Evolutionary conservation across 2,113 vertebrate genomes (phyloP).

Genomic region (Camarhynchus parvulus): DNA sequence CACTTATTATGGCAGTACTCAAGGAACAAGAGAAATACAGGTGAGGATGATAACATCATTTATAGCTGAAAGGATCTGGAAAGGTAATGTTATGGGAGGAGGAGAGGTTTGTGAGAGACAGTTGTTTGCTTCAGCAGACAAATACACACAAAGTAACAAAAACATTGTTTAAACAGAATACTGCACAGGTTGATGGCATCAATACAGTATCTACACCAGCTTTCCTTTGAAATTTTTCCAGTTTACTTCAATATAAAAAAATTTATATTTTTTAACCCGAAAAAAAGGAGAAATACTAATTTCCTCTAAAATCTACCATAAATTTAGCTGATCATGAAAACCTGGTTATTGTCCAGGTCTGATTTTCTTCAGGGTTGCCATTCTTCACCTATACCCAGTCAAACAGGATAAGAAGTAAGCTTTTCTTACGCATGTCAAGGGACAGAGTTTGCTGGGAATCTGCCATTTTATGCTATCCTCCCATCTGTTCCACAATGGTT

Average conservation of each 20-base stretch:
- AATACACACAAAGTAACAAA: not conserved
- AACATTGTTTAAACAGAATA: not conserved
- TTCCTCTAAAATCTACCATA: not conserved
- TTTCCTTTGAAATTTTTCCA: not conserved
- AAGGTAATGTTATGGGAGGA: not conserved
- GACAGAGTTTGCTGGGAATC: not conserved
- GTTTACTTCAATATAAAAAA: not conserved
- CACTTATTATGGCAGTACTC: not conserved
- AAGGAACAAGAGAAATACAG: not conserved
- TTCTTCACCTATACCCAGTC: not conserved
- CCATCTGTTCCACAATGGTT: not conserved
- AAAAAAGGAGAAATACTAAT: not conserved
- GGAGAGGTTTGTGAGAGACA: not conserved
- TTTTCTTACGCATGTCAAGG: not conserved
- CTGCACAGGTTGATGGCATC: not conserved
- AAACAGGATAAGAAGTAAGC: not conserved
- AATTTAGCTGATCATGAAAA: not conserved
- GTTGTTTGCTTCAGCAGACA: not conserved
- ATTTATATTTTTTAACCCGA: not conserved
- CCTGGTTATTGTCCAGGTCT: not conserved
- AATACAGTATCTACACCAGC: not conserved
- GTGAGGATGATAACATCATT: rapidly evolving
- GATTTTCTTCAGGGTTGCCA: not conserved
- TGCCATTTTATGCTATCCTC: not conserved
- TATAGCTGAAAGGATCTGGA: not conserved